Conservation (phyloP, 1,140 invertebrate genomes). For the Microplitis mediator region DNA sequence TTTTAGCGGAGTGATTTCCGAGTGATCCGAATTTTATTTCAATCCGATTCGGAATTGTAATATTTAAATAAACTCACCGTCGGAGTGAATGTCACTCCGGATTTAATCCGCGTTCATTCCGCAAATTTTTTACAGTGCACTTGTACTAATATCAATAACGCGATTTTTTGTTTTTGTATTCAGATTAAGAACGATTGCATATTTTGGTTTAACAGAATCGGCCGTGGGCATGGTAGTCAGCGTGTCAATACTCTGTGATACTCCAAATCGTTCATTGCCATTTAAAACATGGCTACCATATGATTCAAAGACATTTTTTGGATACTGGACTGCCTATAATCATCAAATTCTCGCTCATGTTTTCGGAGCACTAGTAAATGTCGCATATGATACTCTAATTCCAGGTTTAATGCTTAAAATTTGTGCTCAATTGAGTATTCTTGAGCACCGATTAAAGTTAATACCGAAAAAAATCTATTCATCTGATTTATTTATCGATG, state of each 20-base stretch:
- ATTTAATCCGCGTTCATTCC: no score
- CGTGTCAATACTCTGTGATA: conserved; percentile 7
- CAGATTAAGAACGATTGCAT: not conserved
- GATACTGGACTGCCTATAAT: conserved; percentile 14
- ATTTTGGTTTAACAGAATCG: not conserved
- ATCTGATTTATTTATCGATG: not conserved
- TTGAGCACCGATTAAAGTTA: conserved; percentile 2
- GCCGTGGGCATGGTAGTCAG: not conserved
- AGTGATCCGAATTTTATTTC: no score
- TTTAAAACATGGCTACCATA: conserved; percentile 18
- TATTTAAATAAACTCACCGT: no score
- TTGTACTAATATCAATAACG: not conserved
- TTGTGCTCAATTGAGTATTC: conserved; percentile 17
- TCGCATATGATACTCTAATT: conserved; percentile 6
- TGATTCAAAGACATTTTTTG: not conserved
- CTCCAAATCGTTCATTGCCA: not conserved
- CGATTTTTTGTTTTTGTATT: not conserved
- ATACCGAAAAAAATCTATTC: not conserved
- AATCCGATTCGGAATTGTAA: no score
- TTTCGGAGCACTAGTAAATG: not conserved
- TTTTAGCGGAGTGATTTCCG: no score
- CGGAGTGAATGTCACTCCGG: no score
- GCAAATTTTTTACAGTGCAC: no score
- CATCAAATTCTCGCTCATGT: not conserved
- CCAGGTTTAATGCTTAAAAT: conserved; percentile 15